Conservation (phyloP, 2,113 vertebrate species). For the Porphyrio hochstetteri region DNA sequence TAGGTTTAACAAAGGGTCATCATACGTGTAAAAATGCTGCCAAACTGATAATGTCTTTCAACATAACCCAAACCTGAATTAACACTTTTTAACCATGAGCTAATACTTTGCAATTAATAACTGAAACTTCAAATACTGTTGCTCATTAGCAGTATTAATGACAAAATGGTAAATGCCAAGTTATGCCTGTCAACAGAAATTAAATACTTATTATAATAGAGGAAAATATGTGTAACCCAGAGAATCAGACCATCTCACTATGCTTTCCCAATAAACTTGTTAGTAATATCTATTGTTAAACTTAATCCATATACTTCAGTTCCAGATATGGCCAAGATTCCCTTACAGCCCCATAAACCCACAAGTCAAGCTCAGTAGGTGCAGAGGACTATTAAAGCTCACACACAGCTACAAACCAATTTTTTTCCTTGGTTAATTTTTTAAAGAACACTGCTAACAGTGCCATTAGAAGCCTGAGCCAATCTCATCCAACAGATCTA, state of each 20-base stretch:
- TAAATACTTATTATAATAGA: not conserved
- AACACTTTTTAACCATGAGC: not conserved
- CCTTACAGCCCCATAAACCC: not conserved
- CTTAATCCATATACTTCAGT: not conserved
- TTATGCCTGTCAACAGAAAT: not conserved
- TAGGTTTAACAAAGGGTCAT: not conserved
- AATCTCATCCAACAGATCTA: not conserved
- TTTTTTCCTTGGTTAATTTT: not conserved
- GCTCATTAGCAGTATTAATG: not conserved
- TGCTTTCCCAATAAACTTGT: not conserved
- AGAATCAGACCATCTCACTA: not conserved
- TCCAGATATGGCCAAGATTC: not conserved
- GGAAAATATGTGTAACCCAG: not conserved
- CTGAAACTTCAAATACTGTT: not conserved
- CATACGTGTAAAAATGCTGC: not conserved
- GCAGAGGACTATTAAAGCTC: not conserved
- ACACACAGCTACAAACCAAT: not conserved
- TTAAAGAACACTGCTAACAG: not conserved
- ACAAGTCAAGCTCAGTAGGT: not conserved
- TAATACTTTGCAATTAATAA: not conserved
- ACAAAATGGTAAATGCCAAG: not conserved
- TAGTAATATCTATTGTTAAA: not conserved
- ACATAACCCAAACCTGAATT: not conserved
- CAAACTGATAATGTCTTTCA: not conserved
- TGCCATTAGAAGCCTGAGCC: not conserved